A percentile compares a stretch with the other conserved stretches of the same genome.
These are phyloP conservation scores for Apomyelois bistriatella DNA, from an alignment of 2,888 invertebrate genomes.

Conservation along the genomic window DNA sequence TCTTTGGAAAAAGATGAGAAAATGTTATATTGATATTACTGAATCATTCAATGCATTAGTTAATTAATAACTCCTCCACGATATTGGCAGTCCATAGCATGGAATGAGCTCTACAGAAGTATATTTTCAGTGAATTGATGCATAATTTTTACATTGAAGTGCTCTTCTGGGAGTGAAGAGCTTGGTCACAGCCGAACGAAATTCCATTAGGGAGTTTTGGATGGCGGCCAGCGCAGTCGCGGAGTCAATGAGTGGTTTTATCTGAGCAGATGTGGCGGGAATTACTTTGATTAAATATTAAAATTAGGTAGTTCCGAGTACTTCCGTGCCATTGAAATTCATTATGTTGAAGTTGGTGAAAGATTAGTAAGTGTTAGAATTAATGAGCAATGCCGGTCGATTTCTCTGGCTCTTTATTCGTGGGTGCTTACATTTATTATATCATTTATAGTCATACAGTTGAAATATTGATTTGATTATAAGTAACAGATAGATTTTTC, in stretches of 20 bases:
- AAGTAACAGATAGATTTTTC: too few relatives aligned
- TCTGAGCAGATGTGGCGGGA: constrained; percentile 31
- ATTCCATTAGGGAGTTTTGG: constrained; percentile 72
- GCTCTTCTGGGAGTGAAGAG: constrained; percentile 51
- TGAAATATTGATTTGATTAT: too few relatives aligned
- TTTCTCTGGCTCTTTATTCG: neutral
- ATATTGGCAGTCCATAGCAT: constrained; percentile 17
- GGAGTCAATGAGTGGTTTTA: constrained; percentile 35
- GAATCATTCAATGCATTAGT: neutral
- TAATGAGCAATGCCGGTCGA: neutral
- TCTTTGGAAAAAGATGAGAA: too few relatives aligned
- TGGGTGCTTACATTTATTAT: too few relatives aligned
- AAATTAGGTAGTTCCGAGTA: constrained; percentile 8
- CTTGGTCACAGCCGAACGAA: constrained; percentile 61
- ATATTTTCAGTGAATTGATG: constrained; percentile 47
- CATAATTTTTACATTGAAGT: constrained; percentile 63
- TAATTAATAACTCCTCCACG: neutral
- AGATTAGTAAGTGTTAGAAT: neutral
- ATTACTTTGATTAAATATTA: constrained; percentile 12
- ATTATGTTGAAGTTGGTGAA: neutral
- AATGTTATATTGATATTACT: too few relatives aligned
- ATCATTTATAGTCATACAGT: too few relatives aligned
- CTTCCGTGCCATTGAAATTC: neutral
- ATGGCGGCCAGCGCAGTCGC: constrained; percentile 50
- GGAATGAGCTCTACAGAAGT: constrained; percentile 38